Percentiles rank a stretch among this genome's conserved stretches.
These are phyloP conservation scores for Desmodus rotundus DNA, from an alignment of 2,113 vertebrate species.

Conservation along the genomic window DNA sequence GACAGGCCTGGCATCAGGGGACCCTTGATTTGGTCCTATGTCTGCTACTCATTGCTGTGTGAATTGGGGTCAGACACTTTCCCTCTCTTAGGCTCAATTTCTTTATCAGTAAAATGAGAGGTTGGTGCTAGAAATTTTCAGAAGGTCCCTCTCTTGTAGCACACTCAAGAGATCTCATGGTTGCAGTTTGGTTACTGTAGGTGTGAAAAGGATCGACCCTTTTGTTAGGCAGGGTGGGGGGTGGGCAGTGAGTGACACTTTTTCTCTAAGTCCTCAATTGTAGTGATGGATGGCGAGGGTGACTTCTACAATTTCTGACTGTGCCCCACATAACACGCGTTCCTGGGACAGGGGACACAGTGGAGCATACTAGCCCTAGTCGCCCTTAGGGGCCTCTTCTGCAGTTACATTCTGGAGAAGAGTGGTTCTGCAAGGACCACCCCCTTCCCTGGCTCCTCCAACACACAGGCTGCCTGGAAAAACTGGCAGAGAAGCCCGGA, in stretches of 20 bases:
- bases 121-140: not conserved
- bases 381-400: too few relatives aligned
- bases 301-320: not conserved
- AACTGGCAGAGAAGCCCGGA: not conserved
- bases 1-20: not conserved
- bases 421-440: not conserved
- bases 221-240: not conserved
- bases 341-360: not conserved
- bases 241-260: not conserved
- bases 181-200: not conserved
- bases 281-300: not conserved
- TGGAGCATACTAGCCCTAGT: not conserved
- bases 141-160: not conserved
- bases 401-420: not conserved
- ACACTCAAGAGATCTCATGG: not conserved
- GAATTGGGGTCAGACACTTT: not conserved
- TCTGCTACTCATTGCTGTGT: not conserved
- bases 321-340: not conserved
- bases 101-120: not conserved
- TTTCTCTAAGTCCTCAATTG: not conserved
- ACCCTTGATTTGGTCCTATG: not conserved
- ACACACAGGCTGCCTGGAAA: fast-evolving
- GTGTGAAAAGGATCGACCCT: not conserved
- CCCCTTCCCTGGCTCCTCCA: too few relatives aligned
- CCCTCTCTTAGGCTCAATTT: not conserved